phyloP scores from a whole-genome alignment of 2,113 vertebrate genomes.

The Tympanuchus pallidicinctus region DNA sequence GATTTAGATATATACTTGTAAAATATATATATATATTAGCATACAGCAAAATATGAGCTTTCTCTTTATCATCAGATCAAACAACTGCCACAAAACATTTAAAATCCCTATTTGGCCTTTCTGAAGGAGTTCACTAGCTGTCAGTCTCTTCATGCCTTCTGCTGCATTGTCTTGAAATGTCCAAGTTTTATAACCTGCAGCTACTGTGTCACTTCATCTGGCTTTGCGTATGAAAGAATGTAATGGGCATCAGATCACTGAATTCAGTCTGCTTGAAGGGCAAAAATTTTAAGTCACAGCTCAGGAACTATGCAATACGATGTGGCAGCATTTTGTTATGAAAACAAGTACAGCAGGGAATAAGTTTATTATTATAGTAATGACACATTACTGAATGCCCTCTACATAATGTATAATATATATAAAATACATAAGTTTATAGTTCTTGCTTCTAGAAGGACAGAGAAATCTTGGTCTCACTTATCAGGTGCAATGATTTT shows the following conservation, averaged over 20 bases:
- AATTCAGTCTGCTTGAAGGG: constrained; percentile 26
- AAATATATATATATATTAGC: not conserved
- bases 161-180: not conserved
- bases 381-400: constrained; percentile 1
- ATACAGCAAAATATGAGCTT: not conserved
- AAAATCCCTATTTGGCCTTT: not conserved
- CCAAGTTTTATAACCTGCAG: constrained; percentile 26
- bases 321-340: constrained; percentile 54
- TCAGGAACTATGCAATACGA: constrained; percentile 25
- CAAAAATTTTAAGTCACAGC: constrained; percentile 34
- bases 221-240: constrained; percentile 18
- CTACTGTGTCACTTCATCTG: constrained; percentile 57
- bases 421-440: too few species aligned
- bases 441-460: not conserved
- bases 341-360: constrained; percentile 54
- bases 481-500: not conserved
- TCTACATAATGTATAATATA: not conserved
- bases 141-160: constrained; percentile 26
- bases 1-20: not conserved
- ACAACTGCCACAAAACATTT: not conserved
- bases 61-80: not conserved
- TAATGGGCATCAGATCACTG: constrained; percentile 27
- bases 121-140: not conserved
- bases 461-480: not conserved
- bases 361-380: constrained; percentile 46